These are phyloP conservation scores for Myanophis thanlyinensis DNA, from an alignment of 2,113 vertebrate genomes.

Conservation along the genomic window DNA sequence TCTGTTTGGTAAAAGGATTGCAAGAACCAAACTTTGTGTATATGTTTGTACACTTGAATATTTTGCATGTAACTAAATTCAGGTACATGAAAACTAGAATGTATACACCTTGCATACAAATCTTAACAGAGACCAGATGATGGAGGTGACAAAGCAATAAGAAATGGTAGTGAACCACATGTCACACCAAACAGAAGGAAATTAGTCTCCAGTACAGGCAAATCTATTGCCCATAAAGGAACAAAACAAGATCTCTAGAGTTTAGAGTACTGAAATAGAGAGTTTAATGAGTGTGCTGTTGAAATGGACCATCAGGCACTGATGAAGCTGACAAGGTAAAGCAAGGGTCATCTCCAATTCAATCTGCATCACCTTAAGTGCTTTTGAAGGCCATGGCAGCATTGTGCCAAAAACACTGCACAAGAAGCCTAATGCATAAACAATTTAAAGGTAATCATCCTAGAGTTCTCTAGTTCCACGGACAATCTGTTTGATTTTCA, in stretches of 20 bases:
- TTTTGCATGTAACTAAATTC: neutral
- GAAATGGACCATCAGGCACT: conserved; percentile 61
- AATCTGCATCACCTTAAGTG: conserved; percentile 56
- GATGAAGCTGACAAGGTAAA: conserved; percentile 63
- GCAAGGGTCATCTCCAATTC: conserved; percentile 61
- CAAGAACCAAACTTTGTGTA: neutral
- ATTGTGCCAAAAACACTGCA: conserved; percentile 50
- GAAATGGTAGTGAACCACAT: neutral
- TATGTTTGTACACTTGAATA: neutral
- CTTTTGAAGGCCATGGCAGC: conserved; percentile 55
- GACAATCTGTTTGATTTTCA: neutral
- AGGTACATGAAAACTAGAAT: neutral
- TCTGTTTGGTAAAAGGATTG: neutral
- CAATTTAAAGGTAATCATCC: conserved; percentile 18
- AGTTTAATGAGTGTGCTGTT: conserved; percentile 58
- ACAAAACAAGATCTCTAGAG: conserved; percentile 8
- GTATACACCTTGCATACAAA: neutral
- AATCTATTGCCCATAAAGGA: neutral
- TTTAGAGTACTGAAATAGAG: conserved; percentile 21
- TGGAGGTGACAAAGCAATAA: neutral
- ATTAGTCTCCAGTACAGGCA: neutral
- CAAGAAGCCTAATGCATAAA: conserved; percentile 39
- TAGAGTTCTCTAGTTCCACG: conserved; percentile 4
- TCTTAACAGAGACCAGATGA: neutral
- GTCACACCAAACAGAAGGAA: neutral